These are phyloP conservation scores for Phrynosoma platyrhinos DNA, from an alignment of 2,113 vertebrate genomes.

Conservation along the genomic window DNA sequence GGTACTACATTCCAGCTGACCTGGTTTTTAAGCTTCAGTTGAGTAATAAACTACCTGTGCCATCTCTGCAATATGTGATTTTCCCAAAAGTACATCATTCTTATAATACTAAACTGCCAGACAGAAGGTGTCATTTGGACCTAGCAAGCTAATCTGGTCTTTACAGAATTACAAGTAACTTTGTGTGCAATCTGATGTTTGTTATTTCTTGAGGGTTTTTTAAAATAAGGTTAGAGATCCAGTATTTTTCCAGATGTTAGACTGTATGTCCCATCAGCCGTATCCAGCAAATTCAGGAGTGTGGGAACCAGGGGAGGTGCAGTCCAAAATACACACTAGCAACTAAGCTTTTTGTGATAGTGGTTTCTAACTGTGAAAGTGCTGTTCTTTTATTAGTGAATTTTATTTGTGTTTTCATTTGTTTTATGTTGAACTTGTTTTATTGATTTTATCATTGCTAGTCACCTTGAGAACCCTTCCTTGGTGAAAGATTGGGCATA, in stretches of 20 bases:
- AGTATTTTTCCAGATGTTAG: neutral
- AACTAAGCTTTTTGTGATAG: neutral
- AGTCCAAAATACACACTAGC: neutral
- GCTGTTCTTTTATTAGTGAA: neutral
- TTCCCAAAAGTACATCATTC: neutral
- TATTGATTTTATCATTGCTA: no score
- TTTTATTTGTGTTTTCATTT: neutral
- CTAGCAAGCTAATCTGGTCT: neutral
- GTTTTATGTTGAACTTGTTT: no score
- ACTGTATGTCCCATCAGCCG: neutral
- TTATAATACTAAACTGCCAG: neutral
- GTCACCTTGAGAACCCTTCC: neutral
- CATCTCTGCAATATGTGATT: neutral
- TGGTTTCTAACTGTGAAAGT: neutral
- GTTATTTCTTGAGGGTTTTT: no score
- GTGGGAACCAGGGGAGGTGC: neutral
- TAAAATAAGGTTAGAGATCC: no score
- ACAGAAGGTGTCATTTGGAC: neutral
- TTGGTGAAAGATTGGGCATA: neutral
- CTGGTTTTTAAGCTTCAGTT: neutral
- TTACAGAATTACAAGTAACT: neutral
- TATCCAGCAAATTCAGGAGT: neutral
- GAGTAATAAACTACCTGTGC: neutral
- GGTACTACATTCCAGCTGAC: neutral
- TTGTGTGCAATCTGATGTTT: neutral